These are phyloP conservation scores for Dasyornis broadbenti DNA, from an alignment of 2,113 vertebrate species.

Conservation along the genomic window DNA sequence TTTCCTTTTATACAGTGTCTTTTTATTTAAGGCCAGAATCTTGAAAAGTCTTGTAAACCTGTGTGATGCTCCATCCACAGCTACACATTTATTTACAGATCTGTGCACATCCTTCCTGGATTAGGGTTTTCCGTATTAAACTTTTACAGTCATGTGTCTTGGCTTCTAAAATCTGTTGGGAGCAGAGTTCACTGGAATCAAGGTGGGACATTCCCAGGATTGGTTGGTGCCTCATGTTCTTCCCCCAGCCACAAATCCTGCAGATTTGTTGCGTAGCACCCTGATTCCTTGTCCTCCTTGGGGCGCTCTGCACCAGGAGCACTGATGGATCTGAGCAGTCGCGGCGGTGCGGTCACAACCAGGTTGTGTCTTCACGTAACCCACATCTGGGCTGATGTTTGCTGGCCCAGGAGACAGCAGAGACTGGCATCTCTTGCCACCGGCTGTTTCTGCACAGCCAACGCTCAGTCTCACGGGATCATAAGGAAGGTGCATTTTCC, in stretches of 20 bases:
- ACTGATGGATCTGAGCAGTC: background rate
- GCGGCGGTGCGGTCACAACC: background rate
- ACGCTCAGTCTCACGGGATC: accelerated
- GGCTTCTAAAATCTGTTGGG: background rate
- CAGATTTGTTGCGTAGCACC: background rate
- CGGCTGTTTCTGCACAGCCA: background rate
- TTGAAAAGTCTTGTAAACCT: background rate
- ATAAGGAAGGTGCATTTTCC: background rate
- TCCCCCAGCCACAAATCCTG: background rate
- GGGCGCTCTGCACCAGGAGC: background rate
- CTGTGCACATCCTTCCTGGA: background rate
- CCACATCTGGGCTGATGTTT: background rate
- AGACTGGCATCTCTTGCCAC: background rate
- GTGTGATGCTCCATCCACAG: background rate
- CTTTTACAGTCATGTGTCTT: background rate
- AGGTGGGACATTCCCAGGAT: background rate
- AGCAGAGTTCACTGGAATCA: background rate
- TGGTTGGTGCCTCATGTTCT: accelerated
- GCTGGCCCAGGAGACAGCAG: background rate
- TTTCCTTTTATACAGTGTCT: background rate
- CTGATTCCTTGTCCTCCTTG: background rate
- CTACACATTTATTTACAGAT: background rate
- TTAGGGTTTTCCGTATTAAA: background rate
- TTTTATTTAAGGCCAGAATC: background rate
- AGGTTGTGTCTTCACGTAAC: background rate